phyloP scores from a whole-genome alignment of 2,113 vertebrate species.

The Dicrurus megarhynchus region DNA sequence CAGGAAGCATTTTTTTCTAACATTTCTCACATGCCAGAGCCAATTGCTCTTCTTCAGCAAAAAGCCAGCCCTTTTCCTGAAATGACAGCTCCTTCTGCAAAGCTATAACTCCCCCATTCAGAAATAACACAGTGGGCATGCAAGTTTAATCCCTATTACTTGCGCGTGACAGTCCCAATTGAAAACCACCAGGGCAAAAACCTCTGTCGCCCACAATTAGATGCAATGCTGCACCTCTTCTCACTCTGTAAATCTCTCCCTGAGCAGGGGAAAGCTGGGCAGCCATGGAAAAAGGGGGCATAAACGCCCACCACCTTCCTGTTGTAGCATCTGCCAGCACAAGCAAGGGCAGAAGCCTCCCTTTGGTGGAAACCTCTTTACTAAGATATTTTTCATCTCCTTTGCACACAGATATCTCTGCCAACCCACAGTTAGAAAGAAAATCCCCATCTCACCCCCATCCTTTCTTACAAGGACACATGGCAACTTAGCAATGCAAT shows the following conservation, averaged over 20 bases:
- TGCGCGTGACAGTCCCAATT: neutral
- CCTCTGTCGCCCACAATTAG: neutral
- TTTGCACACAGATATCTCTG: neutral
- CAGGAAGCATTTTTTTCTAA: neutral
- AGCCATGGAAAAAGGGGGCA: neutral
- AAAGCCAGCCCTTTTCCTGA: neutral
- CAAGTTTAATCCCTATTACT: neutral
- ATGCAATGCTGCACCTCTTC: neutral
- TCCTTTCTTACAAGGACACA: neutral
- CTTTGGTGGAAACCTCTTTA: neutral
- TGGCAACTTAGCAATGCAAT: neutral
- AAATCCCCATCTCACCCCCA: neutral
- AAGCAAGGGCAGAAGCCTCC: neutral
- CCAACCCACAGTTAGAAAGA: neutral
- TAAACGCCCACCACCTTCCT: neutral
- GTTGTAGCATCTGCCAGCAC: neutral
- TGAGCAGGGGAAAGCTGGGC: neutral
- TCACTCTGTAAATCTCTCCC: neutral
- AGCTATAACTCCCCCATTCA: neutral
- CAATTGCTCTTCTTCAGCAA: neutral
- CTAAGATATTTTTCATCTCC: neutral
- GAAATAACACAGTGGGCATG: neutral
- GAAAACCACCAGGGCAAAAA: neutral
- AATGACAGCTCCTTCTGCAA: neutral
- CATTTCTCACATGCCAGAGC: neutral